A percentile compares a stretch with the other conserved stretches of the same genome.
Conservation (phyloP, 37 sponge, comb jelly and placozoan genomes). For the Geodia barretti region DNA sequence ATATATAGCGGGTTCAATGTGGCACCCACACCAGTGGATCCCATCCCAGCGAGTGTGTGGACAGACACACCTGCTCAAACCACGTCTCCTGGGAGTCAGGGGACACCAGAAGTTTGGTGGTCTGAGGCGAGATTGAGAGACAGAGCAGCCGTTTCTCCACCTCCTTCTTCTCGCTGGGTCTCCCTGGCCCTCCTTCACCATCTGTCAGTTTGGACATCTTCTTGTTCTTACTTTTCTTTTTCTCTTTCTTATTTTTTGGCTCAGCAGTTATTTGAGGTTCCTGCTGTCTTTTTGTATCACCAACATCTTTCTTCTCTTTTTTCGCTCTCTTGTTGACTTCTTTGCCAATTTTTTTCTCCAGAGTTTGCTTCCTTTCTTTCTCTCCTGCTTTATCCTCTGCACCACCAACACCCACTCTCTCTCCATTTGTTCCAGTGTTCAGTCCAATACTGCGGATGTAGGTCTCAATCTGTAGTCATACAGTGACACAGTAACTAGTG, state of each 20-base stretch:
- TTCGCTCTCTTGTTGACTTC: neutral
- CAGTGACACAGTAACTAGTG: neutral
- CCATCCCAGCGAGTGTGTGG: neutral
- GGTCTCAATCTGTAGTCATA: constrained; percentile 4
- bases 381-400: neutral
- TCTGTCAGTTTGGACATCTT: neutral
- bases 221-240: constrained; percentile 5
- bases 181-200: neutral
- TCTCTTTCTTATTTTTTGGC: neutral
- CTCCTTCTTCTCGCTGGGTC: neutral
- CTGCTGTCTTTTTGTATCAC: neutral
- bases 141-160: constrained; percentile 5
- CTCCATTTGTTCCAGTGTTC: neutral
- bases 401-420: neutral
- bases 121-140: constrained; percentile 5
- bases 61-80: constrained; percentile 41
- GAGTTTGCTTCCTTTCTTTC: neutral
- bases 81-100: constrained; percentile 21
- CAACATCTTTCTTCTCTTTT: neutral
- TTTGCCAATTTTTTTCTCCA: constrained; percentile 7
- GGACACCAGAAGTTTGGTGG: constrained; percentile 35
- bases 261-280: neutral
- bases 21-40: no score
- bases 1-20: no score
- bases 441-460: constrained; percentile 28